Evolutionary conservation across 2,797 vertebrate genomes (phyloP).

Genomic region (Gallirallus australis): DNA sequence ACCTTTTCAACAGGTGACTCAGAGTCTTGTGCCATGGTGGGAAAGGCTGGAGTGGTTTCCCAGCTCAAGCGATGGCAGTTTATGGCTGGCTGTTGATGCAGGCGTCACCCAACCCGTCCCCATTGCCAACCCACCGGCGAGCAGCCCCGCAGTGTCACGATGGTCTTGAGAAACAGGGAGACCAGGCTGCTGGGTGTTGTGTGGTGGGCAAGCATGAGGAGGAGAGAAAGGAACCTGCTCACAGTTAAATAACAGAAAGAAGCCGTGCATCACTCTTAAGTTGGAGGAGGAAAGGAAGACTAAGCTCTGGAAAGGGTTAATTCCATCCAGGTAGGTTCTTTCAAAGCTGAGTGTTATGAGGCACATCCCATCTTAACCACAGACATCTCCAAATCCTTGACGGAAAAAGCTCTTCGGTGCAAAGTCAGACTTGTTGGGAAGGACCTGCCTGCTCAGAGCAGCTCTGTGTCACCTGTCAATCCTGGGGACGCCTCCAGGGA

Average conservation of each 20-base stretch:
- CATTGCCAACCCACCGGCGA: fast-evolving
- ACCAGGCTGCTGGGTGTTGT: fast-evolving
- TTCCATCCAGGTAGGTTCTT: not conserved
- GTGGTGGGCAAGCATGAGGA: fast-evolving
- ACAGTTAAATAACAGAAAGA: fast-evolving
- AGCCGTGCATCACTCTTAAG: fast-evolving
- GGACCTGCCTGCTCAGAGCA: slow-evolving; percentile 18
- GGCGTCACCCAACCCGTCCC: not conserved
- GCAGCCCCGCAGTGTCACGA: fast-evolving
- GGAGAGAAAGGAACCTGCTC: fast-evolving
- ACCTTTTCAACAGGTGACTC: not conserved
- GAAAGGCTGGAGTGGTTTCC: not conserved
- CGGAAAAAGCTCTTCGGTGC: slow-evolving; percentile 53
- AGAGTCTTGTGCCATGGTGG: not conserved
- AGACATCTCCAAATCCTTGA: slow-evolving; percentile 10
- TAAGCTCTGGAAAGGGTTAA: slow-evolving; percentile 51
- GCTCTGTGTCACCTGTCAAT: slow-evolving; percentile 70
- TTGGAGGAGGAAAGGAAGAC: not conserved
- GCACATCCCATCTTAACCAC: slow-evolving; percentile 39
- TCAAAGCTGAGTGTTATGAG: not conserved
- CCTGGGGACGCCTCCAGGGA: slow-evolving; percentile 58
- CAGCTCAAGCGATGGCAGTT: not conserved
- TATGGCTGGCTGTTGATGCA: fast-evolving
- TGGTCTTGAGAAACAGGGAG: not conserved
- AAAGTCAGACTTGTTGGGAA: slow-evolving; percentile 83